These are phyloP conservation scores for Acridotheres tristis DNA, from an alignment of 2,797 vertebrate species.

Conservation along the genomic window DNA sequence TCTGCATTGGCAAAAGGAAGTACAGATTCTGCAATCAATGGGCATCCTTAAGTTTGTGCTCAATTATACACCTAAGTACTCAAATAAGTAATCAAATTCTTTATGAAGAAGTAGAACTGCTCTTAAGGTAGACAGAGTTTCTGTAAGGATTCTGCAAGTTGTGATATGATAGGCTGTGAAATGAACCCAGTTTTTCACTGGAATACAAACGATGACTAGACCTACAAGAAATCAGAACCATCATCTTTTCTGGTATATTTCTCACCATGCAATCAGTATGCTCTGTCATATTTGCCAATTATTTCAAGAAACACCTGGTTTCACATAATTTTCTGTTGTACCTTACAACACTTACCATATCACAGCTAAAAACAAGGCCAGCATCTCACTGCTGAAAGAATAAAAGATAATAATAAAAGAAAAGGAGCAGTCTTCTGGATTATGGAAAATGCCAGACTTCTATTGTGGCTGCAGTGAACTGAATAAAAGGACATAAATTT, in stretches of 20 bases:
- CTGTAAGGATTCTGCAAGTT: neutral
- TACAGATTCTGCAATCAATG: neutral
- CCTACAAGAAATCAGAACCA: neutral
- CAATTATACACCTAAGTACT: neutral
- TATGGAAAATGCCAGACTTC: neutral
- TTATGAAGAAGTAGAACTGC: neutral
- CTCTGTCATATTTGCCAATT: neutral
- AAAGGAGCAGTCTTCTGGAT: neutral
- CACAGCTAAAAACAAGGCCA: neutral
- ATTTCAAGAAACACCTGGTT: neutral
- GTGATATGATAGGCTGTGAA: neutral
- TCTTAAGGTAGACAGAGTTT: neutral
- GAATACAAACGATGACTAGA: neutral
- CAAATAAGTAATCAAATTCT: neutral
- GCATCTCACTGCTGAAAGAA: neutral
- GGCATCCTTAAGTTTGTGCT: neutral
- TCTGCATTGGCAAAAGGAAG: neutral
- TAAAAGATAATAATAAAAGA: neutral
- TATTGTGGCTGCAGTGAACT: neutral
- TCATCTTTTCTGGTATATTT: neutral
- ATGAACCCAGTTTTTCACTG: neutral
- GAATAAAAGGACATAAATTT: neutral
- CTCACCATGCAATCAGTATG: neutral
- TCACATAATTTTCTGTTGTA: neutral
- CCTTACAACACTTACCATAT: neutral